Evolutionary conservation across 2,797 vertebrate genomes (phyloP).

Genomic region (Loriculus beryllinus): DNA sequence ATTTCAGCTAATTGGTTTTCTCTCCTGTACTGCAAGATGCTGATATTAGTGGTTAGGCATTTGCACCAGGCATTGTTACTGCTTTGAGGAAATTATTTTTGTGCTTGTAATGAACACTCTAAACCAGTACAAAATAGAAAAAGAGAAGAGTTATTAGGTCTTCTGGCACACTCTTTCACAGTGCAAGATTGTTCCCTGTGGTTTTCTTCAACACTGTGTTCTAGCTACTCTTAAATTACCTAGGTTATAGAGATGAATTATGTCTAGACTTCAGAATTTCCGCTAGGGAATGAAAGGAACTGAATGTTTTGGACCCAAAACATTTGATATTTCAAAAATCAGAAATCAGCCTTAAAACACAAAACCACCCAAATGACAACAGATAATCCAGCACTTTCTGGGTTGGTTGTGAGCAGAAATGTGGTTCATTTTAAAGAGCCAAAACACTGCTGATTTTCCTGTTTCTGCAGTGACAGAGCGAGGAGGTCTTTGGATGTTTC

Average conservation of each 20-base stretch:
- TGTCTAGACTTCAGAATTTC: background rate
- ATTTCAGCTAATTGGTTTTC: background rate
- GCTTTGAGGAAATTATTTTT: background rate
- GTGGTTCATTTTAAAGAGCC: background rate
- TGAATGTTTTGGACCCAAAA: background rate
- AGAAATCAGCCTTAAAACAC: background rate
- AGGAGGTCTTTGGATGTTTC: background rate
- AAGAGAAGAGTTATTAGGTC: background rate
- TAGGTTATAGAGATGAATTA: background rate
- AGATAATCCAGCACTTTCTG: background rate
- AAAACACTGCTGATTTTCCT: background rate
- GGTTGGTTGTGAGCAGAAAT: background rate
- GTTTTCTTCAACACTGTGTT: background rate
- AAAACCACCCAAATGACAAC: background rate
- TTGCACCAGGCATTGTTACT: background rate
- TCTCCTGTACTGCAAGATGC: background rate
- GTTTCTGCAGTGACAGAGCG: background rate
- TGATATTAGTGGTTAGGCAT: background rate
- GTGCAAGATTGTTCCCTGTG: background rate
- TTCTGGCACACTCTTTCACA: background rate
- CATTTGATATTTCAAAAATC: background rate
- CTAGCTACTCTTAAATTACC: background rate
- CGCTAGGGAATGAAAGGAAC: background rate
- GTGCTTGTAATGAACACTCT: background rate
- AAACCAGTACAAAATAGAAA: background rate